Evolutionary conservation across 2,888 invertebrate genomes (phyloP).

Genomic region (Ganaspis brasiliensis): DNA sequence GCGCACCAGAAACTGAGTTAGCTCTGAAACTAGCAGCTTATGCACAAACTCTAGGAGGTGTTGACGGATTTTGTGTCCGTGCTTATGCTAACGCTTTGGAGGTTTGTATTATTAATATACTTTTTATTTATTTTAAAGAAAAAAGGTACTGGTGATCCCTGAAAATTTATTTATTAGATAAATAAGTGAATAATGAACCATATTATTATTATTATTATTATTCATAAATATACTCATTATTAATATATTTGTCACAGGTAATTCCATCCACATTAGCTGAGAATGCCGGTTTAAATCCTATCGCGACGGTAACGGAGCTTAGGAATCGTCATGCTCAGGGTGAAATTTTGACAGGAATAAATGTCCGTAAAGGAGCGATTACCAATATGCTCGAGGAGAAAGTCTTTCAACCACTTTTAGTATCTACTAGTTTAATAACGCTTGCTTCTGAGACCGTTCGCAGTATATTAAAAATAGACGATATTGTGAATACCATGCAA

Average conservation of each 20-base stretch:
- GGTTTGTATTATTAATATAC: constrained; percentile 64
- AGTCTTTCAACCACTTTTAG: constrained; percentile 98
- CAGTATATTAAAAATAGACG: constrained; percentile 99
- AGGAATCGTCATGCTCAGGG: constrained; percentile 95
- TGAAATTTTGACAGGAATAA: constrained; percentile 94
- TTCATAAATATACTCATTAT: no score
- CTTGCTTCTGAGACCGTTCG: constrained; percentile 98
- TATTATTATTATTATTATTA: no score
- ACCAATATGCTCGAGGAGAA: constrained; percentile 98
- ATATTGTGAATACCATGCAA: constrained; percentile 90
- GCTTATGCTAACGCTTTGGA: constrained; percentile 98
- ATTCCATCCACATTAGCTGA: constrained; percentile 95
- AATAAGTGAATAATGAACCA: no score
- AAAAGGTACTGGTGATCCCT: no score
- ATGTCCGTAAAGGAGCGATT: constrained; percentile 97
- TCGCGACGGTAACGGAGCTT: constrained; percentile 97
- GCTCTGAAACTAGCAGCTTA: constrained; percentile 91
- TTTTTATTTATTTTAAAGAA: neutral
- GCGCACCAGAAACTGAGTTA: constrained; percentile 98
- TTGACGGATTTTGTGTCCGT: constrained; percentile 97
- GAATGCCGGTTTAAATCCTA: constrained; percentile 95
- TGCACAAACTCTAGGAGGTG: constrained; percentile 92
- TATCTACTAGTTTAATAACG: constrained; percentile 95
- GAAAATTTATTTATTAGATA: no score
- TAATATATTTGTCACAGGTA: constrained; percentile 79